Evolutionary conservation across 1,140 invertebrate genomes (phyloP).

Genomic region (Archivesica marissinica): DNA sequence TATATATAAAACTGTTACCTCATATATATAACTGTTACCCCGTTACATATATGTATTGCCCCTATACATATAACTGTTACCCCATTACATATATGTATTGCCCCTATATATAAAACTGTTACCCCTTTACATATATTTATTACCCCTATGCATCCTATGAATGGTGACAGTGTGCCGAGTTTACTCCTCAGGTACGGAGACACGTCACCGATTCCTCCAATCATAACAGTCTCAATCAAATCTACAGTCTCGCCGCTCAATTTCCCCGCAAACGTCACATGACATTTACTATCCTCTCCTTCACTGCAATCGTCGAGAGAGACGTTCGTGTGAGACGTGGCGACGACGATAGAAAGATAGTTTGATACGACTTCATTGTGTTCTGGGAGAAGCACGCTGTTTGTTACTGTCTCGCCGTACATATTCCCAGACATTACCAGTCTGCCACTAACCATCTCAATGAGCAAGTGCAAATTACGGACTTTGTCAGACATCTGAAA

Average conservation of each 20-base stretch:
- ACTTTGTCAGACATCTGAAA: background rate
- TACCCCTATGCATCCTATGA: constrained; percentile 50
- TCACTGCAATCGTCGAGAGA: constrained; percentile 3
- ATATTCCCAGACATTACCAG: constrained; percentile 16
- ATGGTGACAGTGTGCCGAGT: constrained; percentile 11
- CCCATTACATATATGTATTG: background rate
- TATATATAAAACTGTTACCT: too few species aligned
- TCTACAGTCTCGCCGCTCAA: constrained; percentile 4
- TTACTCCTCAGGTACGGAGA: constrained; percentile 58
- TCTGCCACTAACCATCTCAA: background rate
- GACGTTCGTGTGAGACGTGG: constrained; percentile 36
- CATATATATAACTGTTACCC: too few species aligned
- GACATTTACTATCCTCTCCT: constrained; percentile 2
- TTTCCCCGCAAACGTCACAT: constrained; percentile 7
- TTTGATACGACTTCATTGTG: background rate
- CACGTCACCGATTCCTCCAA: constrained; percentile 20
- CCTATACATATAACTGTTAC: background rate
- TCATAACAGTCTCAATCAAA: constrained; percentile 37
- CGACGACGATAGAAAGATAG: constrained; percentile 3
- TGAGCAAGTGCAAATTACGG: constrained; percentile 8
- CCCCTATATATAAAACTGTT: too few species aligned
- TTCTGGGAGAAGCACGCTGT: background rate
- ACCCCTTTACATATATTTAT: too few species aligned
- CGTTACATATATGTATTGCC: too few species aligned
- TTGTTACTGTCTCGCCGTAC: constrained; percentile 32